Base-by-base conservation (phyloP, 2,113 vertebrate species). In the Chloebia gouldiae region DNA sequence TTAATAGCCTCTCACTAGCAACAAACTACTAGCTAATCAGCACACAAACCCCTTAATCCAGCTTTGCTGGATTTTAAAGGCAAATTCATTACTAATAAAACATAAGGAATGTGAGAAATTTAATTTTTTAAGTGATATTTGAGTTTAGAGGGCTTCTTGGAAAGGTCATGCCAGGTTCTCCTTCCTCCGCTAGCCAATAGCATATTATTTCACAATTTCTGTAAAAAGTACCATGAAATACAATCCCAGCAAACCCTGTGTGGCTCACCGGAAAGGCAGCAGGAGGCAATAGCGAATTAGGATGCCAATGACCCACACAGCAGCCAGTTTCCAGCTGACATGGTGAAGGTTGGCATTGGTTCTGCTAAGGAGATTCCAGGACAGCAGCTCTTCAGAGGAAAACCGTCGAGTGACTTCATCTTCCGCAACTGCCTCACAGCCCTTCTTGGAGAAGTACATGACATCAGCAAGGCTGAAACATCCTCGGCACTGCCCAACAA, bases 351-450 rank as follows among this genome's bases (percentile, higher is more conserved):
- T 98, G 88, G 98, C 95, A 81, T 99, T 99, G 92, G 98, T 99
- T 69, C 99, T 98, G 7, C 99, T 99, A 80, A 99, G 99, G 31
- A 99, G 98, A 90, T 99, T 99, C 99, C 99, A 99, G 73, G 98
- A 99, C 56, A 95, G 97, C 53, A 99, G 97, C 96, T 99, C 99
- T 97, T 99, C 99, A 1, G 99, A 99, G 81, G 98, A 99, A 97
- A 99, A 99, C 33, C 99, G 89, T 76, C 92, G 98, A 5, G 99
- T 99, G 94, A 99, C 98, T 97, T 99, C 97, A 7, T 99, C 99
- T 61, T 99, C 99, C 9, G 98, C 98, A 39, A 99, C 98, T 81
- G 98, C 98, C 97, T 99, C 99, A 60, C 99, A 69, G 5, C 98
- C 99, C 89, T 98, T 99, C 96, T 98, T 98, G 95, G 95, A 98